Base-by-base conservation (phyloP, 2,888 invertebrate species). In the Kryphioiulus occultus region DNA sequence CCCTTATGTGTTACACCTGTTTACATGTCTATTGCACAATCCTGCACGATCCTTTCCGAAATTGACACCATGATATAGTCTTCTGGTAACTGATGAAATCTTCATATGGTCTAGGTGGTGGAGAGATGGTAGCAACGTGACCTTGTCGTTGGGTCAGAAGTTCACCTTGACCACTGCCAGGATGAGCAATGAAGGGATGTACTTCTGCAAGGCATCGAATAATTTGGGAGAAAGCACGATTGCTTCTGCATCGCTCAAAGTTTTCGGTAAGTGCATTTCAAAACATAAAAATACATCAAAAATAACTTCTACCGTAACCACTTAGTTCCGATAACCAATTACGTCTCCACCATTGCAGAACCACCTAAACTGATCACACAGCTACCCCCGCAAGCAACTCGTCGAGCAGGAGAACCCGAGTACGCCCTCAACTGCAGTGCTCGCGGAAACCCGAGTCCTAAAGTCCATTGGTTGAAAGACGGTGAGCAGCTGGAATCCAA, bases 171-270 rank as follows among this genome's bases (percentile, higher is more conserved):
- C 96, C 0, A 95, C 95, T 89, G 97, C 96, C 0, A 96, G 96
- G 91, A 93, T 97, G 68, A 95, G 95, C 83, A 96, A 96, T 91
- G 91, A 98, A 92, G 98, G 97, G 4, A 94, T 95, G 84, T 98
- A 98, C 92, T 96, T 95, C 91, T 98, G 98, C 91, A 96, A 97
- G 91, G 97, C 97, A 0, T 95, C 95, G 87, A 98, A 98, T 92
- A 97, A 96, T 91, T 93, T 97, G 89, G 98, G 98, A 0, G 95
- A 95, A 89, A 97, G 97, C 0, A 96, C 96, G 89, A 93, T 95
- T 90, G 96, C 96, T 0, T 95, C 96, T 0, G 96, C 97, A 82
- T 95, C 95, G 47, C 93, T 98, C 39, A 95, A 96, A 91, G 97
- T 98, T 0, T 95, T 97, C 91, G 90, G 90, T 90, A 85, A 89